phyloP scores from a whole-genome alignment of 2,113 vertebrate genomes.

The Prietella phreatophila region DNA sequence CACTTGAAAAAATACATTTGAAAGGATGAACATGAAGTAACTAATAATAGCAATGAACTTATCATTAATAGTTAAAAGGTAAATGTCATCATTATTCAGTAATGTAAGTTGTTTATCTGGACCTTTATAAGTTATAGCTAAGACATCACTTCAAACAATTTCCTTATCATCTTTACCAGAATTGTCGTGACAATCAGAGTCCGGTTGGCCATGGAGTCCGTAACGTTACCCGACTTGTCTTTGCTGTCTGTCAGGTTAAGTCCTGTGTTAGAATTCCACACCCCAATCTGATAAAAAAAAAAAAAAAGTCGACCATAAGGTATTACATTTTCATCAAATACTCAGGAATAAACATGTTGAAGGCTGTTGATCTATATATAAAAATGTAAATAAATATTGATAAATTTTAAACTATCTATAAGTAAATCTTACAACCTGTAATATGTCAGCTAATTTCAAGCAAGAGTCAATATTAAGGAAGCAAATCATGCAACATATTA shows the following conservation, averaged over 20 bases:
- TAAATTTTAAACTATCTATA: not conserved
- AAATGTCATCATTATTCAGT: too few species aligned
- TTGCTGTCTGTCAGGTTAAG: slow-evolving; percentile 92
- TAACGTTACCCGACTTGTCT: slow-evolving; percentile 84
- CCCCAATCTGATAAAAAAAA: slow-evolving; percentile 79
- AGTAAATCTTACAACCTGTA: not conserved
- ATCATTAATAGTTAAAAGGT: too few species aligned
- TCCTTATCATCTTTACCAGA: slow-evolving; percentile 75
- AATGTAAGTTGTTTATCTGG: too few species aligned
- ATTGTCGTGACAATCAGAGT: slow-evolving; percentile 96
- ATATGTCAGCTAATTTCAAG: not conserved
- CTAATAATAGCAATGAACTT: too few species aligned
- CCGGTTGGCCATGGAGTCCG: slow-evolving; percentile 89
- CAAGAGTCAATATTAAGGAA: not conserved
- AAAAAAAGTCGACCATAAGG: not conserved
- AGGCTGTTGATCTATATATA: not conserved
- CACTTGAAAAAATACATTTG: too few species aligned
- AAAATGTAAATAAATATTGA: not conserved
- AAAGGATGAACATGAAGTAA: too few species aligned
- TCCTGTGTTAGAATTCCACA: slow-evolving; percentile 94
- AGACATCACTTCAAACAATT: not conserved
- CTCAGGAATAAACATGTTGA: not conserved
- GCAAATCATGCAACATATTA: not conserved
- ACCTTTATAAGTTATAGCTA: not conserved
- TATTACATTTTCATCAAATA: not conserved